These are phyloP conservation scores for Palaemon carinicauda DNA, from an alignment of 1,140 invertebrate species.

Conservation along the genomic window DNA sequence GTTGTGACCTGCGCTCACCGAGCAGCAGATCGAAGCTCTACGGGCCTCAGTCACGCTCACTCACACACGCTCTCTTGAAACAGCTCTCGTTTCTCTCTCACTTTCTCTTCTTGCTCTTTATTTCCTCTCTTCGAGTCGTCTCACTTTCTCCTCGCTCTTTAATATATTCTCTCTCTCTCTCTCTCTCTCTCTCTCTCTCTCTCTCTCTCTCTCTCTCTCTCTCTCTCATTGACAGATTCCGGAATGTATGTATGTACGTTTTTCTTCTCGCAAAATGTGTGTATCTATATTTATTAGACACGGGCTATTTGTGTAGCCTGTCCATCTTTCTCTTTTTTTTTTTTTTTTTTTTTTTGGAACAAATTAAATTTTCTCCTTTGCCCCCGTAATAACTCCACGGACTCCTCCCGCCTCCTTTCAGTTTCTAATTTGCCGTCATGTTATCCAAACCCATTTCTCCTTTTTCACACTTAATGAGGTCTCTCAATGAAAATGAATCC, in stretches of 20 bases:
- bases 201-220: constrained; percentile 3
- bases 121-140: not conserved
- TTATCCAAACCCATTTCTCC: too few species aligned
- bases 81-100: constrained; percentile 8
- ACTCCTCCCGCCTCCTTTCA: too few species aligned
- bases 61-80: constrained; percentile 18
- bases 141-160: not conserved
- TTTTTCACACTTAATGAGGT: too few species aligned
- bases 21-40: constrained; percentile 19
- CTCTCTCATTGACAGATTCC: not conserved
- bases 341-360: too few species aligned
- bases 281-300: not conserved
- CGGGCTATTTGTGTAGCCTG: not conserved
- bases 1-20: constrained; percentile 27
- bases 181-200: constrained; percentile 20
- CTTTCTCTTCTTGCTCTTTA: not conserved
- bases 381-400: not conserved
- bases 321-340: not conserved
- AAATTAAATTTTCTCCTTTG: not conserved
- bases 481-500: too few species aligned
- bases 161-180: constrained; percentile 4
- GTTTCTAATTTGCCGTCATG: too few species aligned
- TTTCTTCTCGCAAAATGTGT: not conserved
- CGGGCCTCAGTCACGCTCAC: constrained; percentile 31
- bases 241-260: not conserved